A percentile compares a stretch with the other conserved stretches of the same genome.
phyloP scores from a whole-genome alignment of 37 sponge, comb jelly and placozoan genomes.

The Ephydatia muelleri region DNA sequence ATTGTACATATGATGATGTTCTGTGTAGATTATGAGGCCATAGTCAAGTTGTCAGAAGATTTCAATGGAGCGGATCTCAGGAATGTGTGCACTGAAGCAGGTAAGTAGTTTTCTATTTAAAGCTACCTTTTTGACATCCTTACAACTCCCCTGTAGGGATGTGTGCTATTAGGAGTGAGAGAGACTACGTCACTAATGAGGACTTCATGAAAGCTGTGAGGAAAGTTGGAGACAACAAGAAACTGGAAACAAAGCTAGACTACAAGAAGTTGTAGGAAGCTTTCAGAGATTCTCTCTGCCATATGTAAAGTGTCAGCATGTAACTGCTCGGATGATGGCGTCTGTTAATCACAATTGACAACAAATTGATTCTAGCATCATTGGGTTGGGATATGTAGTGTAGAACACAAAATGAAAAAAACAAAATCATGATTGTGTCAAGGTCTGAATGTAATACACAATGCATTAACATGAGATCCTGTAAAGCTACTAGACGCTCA shows the following conservation, averaged over 20 bases:
- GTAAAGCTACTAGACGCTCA: no score
- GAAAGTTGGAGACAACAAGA: constrained; percentile 95
- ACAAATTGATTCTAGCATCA: no score
- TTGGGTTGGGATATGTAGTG: no score
- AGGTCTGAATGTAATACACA: neutral
- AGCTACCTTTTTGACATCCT: neutral
- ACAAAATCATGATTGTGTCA: neutral
- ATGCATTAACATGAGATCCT: no score
- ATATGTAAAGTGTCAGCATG: no score
- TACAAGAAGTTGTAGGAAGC: constrained; percentile 90
- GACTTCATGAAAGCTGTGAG: constrained; percentile 99
- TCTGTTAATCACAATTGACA: no score
- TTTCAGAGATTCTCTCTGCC: no score
- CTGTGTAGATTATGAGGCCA: constrained; percentile 84
- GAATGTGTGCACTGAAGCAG: constrained; percentile 98
- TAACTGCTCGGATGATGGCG: no score
- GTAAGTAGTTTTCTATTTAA: constrained; percentile 16
- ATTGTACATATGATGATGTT: neutral
- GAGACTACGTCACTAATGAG: constrained; percentile 91
- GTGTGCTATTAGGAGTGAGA: constrained; percentile 96
- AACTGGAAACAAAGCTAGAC: constrained; percentile 95
- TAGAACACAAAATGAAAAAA: neutral
- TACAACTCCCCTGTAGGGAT: constrained; percentile 74
- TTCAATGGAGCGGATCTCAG: constrained; percentile 99
- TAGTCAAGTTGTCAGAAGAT: constrained; percentile 95